Evolutionary conservation across 1,140 invertebrate genomes (phyloP).

Genomic region (Argopecten irradians): DNA sequence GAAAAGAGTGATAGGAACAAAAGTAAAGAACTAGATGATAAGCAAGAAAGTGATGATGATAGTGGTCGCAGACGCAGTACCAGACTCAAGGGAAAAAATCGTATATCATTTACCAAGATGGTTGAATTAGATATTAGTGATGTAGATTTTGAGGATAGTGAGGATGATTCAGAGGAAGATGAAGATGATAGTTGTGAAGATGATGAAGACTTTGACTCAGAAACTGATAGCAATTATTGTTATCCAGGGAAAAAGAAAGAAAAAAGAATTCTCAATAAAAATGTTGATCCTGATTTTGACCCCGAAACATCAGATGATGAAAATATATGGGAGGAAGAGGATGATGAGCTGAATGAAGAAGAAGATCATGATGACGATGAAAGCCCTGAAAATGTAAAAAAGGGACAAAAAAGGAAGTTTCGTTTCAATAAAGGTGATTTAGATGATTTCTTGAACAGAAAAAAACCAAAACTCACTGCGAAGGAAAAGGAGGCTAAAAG

Average conservation of each 20-base stretch:
- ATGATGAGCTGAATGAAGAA: not conserved
- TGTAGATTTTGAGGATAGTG: not conserved
- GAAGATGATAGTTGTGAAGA: not conserved
- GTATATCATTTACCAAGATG: not conserved
- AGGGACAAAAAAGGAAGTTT: not conserved
- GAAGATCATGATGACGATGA: not conserved
- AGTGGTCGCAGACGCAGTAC: not conserved
- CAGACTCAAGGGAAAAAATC: not conserved
- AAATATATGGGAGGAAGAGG: not conserved
- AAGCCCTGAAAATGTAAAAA: not conserved
- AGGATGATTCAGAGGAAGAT: not conserved
- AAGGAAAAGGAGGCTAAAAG: not conserved
- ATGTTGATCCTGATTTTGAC: constrained; percentile 8
- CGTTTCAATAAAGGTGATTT: not conserved
- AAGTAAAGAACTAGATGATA: not conserved
- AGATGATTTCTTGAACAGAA: not conserved
- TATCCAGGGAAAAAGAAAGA: not conserved
- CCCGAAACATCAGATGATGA: not conserved
- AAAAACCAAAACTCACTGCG: not conserved
- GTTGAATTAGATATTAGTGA: not conserved
- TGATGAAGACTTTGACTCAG: not conserved
- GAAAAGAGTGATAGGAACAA: not conserved
- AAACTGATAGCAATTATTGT: not conserved
- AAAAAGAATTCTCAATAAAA: not conserved
- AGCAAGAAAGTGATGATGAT: not conserved